Evolutionary conservation across 2,113 vertebrate genomes (phyloP), one percentile per base, ranked within the genome.

Genomic region (Phaethon lepturus): DNA sequence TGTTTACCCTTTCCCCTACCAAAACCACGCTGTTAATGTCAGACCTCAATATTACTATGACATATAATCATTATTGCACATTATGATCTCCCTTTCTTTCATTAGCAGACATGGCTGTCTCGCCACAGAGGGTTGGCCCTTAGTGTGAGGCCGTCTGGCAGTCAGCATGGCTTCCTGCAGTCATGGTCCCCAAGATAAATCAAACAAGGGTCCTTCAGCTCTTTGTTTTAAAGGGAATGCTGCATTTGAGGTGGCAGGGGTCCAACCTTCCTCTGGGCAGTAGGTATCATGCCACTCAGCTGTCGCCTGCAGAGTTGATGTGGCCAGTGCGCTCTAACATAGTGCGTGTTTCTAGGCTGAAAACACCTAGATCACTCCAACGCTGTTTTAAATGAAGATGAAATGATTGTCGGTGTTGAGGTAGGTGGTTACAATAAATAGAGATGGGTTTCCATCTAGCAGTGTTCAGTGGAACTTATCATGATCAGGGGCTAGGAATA

Each of bases 61-160:
- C n/a, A 23, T 24, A 25, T 28, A 40, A 42, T 52, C 3, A 3
- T 71, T 64, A 25, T 23, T 35, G 45, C 16, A 35, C 9, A 2
- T 53, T 42, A 19, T 60, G 9, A 14, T 55, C 17, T 50, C 58
- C 23, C 8, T 31, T 86, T 63, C 8, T 35, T 26, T 63, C 26
- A 10, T 40, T 47, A 23, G 47, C 3, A 17, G 40, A 58, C 28
- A 1, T 10, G 44, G 17, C 58, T 83, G 33, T 58, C 52, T 85
- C 31, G 5, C n/a, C 35, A 19, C 22, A 31, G 33, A 40, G 22
- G 1, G 2, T 11, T 0, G 1, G n/a, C 67, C 62, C 18, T 24
- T 45, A 4, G 40, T 0, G 1, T 26, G 45, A 0, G 4, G 53
- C 42, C 35, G 8, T 45, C 11, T 9, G 19, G n/a, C 44, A 35